Base-by-base conservation (phyloP, 1,140 invertebrate genomes). In the Stegodyphus dumicola region DNA sequence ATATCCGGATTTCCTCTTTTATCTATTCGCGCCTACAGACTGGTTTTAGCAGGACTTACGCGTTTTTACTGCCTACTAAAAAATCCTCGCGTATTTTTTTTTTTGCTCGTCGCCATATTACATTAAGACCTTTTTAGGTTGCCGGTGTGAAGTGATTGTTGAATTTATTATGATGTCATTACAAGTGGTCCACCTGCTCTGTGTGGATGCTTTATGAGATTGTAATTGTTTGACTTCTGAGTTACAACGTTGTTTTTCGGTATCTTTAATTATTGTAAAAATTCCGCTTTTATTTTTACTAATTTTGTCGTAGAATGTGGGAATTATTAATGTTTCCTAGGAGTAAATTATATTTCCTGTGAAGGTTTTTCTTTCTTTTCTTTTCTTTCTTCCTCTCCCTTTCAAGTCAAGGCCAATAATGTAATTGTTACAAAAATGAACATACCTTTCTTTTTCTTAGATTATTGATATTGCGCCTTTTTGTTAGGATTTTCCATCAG, bases 1-100 rank as follows among this genome's bases (percentile, higher is more conserved):
- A 60, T 60, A 60, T 60, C 56, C 56, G 56, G 56, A 60, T 60
- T 60, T 60, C 56, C 56, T 60, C 56, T 60, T 60, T 60, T 60
- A 15, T 60, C 56, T 60, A 11, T 60, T 60, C 33, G 33, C 33
- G 33, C 33, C 33, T 33, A 60, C 9, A 60, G 56, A 60, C 56
- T 9, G 9, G 56, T 60, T 60, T 60, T 11, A 11, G 56, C 15
- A 11, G 56, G 15, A 9, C 56, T 9, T 9, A 60, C 56, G 15
- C 56, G 56, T 9, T 60, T 60, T 60, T 60, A 60, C 56, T 11
- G 56, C 56, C 9, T 60, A 60, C 56, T 60, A 60, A 60, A 60
- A 60, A 60, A 5, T 11, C 56, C 9, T 9, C 15, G 9, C 56
- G 9, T 60, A 11, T 2, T 60, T 9, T 60, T 60, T 9, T 60